Conservation (phyloP, 2,113 vertebrate species). For the Amphiprion percula region DNA sequence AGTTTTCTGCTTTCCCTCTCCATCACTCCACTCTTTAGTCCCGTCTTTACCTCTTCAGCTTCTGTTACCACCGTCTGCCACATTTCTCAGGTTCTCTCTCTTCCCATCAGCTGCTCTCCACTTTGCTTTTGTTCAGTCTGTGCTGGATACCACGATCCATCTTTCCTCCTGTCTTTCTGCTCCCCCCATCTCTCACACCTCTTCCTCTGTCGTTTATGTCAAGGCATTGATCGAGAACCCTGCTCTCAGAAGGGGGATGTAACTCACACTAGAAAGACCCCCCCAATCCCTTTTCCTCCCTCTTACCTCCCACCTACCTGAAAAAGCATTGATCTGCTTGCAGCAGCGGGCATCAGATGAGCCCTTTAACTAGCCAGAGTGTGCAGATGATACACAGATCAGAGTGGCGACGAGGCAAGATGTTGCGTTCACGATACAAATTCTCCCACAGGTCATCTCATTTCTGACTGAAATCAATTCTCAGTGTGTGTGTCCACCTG, state of each 20-base stretch:
- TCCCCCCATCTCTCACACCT: slow-evolving; percentile 31
- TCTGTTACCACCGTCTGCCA: slow-evolving; percentile 4
- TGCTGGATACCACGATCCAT: slow-evolving; percentile 10
- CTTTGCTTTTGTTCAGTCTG: slow-evolving; percentile 16
- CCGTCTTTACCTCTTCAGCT: slow-evolving; percentile 16
- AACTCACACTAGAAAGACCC: slow-evolving; percentile 29
- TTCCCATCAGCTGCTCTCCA: slow-evolving; percentile 5
- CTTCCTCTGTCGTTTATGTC: slow-evolving; percentile 44
- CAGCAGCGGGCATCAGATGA: slow-evolving; percentile 39
- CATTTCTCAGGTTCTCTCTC: slow-evolving; percentile 16
- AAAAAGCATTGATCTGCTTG: slow-evolving; percentile 54
- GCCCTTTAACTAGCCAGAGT: slow-evolving; percentile 29
- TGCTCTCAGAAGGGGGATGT: slow-evolving; percentile 26
- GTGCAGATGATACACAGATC: slow-evolving; percentile 2
- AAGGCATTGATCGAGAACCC: slow-evolving; percentile 50
- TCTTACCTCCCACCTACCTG: slow-evolving; percentile 22
- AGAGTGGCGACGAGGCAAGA: slow-evolving; percentile 16
- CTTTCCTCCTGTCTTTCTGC: not conserved
- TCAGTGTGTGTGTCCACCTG: slow-evolving; percentile 7
- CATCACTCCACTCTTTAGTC: slow-evolving; percentile 14
- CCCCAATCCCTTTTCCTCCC: not conserved
- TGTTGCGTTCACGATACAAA: slow-evolving; percentile 42
- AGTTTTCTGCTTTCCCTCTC: slow-evolving; percentile 18
- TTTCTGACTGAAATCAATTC: slow-evolving; percentile 41
- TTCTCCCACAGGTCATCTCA: slow-evolving; percentile 12